Base-by-base conservation (phyloP, 2,888 invertebrate genomes). In the Drosophila cracens region DNA sequence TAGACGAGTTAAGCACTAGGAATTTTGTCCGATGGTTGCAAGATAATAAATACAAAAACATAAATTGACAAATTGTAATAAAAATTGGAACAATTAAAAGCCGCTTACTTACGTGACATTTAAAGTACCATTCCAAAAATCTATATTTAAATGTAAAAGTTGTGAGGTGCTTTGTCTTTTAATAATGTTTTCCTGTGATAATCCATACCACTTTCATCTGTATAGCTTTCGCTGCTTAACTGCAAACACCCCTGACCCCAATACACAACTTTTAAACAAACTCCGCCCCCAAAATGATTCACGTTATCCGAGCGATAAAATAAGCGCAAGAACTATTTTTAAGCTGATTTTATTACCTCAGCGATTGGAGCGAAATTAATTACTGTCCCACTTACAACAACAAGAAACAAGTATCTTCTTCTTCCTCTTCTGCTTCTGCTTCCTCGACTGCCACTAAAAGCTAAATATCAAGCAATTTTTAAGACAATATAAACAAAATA, bases 401-500 rank as follows among this genome's bases (percentile, higher is more conserved):
- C 48, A 81, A 73, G 54, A 59, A 21, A 53, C 64, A 60, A 61
- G 36, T 62, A 56, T 66, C 51, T 53, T 38, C 38, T 27, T 31
- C 36, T 46, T 21, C 33, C 49, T 36, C 29, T n/a, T 36, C 53
- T 68, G n/a, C n/a, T 43, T 43, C 13, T 46, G 43, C 43, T 36
- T 46, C 13, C 46, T 46, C 46, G 7, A 46, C 46, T 43, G 21
- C 16, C 7, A 7, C 46, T 2, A 21, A 46, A 46, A 49, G 54
- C 70, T 61, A 71, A 87, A 76, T 71, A 64, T 62, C 76, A 54
- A 62, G 60, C 70, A 70, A 72, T 65, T 70, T 73, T 87, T 72
- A 87, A 89, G 87, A 72, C 71, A 79, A 81, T 70, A 87, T 67
- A 84, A 82, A 85, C 85, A 89, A 79, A 70, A 69, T 56, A 81